phyloP scores from a whole-genome alignment of 2,797 vertebrate genomes.

The Trachurus trachurus region DNA sequence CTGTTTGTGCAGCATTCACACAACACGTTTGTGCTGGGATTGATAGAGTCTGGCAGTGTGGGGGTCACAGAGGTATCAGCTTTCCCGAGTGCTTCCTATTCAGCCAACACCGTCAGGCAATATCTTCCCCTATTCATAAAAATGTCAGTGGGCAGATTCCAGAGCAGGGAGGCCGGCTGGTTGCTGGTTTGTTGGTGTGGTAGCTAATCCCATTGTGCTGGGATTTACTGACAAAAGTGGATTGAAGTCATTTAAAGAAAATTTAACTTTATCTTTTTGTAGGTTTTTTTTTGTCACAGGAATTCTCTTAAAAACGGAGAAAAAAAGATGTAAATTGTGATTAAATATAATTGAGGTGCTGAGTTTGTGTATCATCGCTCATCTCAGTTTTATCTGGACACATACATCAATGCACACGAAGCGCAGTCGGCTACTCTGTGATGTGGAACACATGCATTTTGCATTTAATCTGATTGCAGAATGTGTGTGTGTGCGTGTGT shows the following conservation, averaged over 20 bases:
- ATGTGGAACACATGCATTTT: slow-evolving; percentile 51
- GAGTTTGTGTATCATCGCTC: background rate
- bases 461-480: slow-evolving; percentile 61
- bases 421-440: slow-evolving; percentile 17
- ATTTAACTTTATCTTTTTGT: slow-evolving; percentile 14
- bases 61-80: slow-evolving; percentile 42
- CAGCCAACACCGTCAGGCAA: slow-evolving; percentile 62
- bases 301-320: background rate
- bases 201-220: slow-evolving; percentile 17
- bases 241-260: slow-evolving; percentile 47
- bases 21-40: slow-evolving; percentile 35
- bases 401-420: background rate
- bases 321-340: background rate
- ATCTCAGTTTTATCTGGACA: background rate
- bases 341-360: background rate
- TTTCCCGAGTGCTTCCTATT: slow-evolving; percentile 62
- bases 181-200: slow-evolving; percentile 35
- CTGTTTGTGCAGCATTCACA: slow-evolving; percentile 62
- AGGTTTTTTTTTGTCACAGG: background rate
- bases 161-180: slow-evolving; percentile 22
- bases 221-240: background rate
- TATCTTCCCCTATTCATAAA: slow-evolving; percentile 59
- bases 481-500: slow-evolving; percentile 32
- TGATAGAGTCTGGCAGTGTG: slow-evolving; percentile 51
- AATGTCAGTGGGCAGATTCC: slow-evolving; percentile 51